Percentiles rank a stretch among this genome's conserved stretches.
Evolutionary conservation across 2,113 vertebrate species (phyloP).

Genomic region (Tauraco erythrolophus): DNA sequence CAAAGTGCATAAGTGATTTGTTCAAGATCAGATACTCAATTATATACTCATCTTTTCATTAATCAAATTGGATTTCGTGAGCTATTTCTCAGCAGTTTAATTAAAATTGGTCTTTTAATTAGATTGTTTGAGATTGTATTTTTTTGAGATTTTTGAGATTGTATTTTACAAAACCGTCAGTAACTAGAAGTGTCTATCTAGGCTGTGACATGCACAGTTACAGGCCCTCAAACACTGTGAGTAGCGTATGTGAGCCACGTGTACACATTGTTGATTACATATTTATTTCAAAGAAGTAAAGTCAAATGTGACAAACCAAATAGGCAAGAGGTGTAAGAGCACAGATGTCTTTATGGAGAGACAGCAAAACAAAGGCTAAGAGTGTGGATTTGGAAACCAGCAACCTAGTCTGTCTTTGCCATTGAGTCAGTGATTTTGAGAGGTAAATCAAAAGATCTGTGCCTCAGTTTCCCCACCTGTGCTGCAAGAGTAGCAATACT

Average conservation of each 20-base stretch:
- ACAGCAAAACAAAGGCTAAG: not conserved
- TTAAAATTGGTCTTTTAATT: not conserved
- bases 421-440: not conserved
- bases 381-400: not conserved
- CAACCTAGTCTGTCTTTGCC: not conserved
- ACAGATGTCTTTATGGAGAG: not conserved
- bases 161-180: not conserved
- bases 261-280: accelerated
- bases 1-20: not conserved
- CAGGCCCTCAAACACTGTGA: not conserved
- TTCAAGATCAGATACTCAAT: not conserved
- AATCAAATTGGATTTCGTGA: not conserved
- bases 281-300: not conserved
- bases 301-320: not conserved
- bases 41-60: not conserved
- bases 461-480: not conserved
- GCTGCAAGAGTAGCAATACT: not conserved
- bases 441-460: not conserved
- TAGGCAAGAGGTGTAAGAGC: not conserved
- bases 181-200: not conserved
- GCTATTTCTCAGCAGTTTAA: not conserved
- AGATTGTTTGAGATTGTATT: not conserved
- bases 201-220: not conserved
- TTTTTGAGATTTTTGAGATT: not conserved
- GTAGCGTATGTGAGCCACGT: not conserved